Conservation (phyloP, 2,797 vertebrate species). For the Pseudocheirus occidentalis region DNA sequence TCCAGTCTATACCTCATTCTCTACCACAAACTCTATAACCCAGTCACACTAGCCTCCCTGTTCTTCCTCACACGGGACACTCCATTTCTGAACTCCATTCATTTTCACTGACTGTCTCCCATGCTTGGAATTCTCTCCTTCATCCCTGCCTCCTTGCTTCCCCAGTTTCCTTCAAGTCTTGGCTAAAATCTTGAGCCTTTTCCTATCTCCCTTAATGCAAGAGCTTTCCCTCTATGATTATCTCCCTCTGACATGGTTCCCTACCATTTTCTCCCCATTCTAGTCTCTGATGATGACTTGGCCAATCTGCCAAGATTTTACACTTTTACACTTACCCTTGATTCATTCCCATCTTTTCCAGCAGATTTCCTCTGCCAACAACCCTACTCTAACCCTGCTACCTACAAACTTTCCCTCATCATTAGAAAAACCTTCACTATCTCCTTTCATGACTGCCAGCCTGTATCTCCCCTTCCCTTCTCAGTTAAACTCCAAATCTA, state of each 20-base stretch:
- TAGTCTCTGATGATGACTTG: neutral
- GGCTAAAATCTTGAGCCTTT: neutral
- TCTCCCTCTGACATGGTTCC: neutral
- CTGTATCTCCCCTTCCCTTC: neutral
- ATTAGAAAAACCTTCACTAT: neutral
- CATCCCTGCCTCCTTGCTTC: neutral
- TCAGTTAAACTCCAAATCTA: neutral
- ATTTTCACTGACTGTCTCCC: neutral
- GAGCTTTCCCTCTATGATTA: neutral
- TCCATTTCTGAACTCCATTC: neutral
- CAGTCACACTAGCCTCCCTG: neutral
- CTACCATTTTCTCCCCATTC: neutral
- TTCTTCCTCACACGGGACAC: neutral
- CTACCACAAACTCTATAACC: neutral
- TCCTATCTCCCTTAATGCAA: neutral
- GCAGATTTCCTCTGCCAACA: neutral
- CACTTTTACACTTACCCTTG: neutral
- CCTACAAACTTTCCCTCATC: neutral
- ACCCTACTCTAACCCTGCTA: neutral
- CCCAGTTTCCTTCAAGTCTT: neutral
- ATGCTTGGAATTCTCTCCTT: neutral
- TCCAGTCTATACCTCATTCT: neutral
- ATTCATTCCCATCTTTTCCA: neutral
- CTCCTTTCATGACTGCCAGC: neutral
- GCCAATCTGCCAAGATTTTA: neutral